Evolutionary conservation across 2,888 invertebrate genomes (phyloP).

Genomic region (Metallyticus violacea): DNA sequence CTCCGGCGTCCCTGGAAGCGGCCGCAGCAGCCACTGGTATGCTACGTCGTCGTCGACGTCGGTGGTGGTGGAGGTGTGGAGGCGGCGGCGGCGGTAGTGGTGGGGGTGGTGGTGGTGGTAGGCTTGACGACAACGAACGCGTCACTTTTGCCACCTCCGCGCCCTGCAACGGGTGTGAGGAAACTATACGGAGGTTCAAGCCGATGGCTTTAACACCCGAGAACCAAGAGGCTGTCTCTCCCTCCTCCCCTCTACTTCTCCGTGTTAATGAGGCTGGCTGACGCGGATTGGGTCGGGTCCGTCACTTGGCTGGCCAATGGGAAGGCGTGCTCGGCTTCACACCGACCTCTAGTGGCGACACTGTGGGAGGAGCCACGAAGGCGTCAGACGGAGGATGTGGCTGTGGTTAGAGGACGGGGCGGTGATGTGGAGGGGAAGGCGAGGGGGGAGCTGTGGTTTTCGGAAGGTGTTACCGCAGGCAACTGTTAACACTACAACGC

Average conservation of each 20-base stretch:
- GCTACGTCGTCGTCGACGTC: slow-evolving; percentile 45
- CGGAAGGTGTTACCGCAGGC: background rate
- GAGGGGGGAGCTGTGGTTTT: slow-evolving; percentile 38
- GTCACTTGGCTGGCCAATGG: slow-evolving; percentile 37
- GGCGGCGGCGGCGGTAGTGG: slow-evolving; percentile 53
- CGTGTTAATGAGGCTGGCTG: slow-evolving; percentile 49
- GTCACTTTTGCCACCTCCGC: slow-evolving; percentile 26
- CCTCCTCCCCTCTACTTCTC: slow-evolving; percentile 42
- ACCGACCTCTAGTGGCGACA: slow-evolving; percentile 32
- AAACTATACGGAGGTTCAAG: slow-evolving; percentile 22
- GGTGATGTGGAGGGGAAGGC: slow-evolving; percentile 53
- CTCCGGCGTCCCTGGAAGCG: background rate
- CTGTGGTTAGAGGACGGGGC: slow-evolving; percentile 44
- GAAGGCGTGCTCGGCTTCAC: slow-evolving; percentile 43
- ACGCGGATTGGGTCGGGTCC: slow-evolving; percentile 29
- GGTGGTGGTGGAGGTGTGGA: slow-evolving; percentile 63
- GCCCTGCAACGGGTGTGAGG: slow-evolving; percentile 23
- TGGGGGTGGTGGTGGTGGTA: slow-evolving; percentile 3
- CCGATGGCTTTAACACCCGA: slow-evolving; percentile 26
- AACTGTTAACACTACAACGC: background rate
- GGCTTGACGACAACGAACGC: slow-evolving; percentile 15
- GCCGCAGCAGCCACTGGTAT: background rate
- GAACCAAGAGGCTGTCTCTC: slow-evolving; percentile 42
- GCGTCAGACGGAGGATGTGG: slow-evolving; percentile 56
- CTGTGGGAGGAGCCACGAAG: slow-evolving; percentile 44